Evolutionary conservation across 1,140 invertebrate species (phyloP), one percentile per base, ranked within the genome.

Genomic region (Atta texana): DNA sequence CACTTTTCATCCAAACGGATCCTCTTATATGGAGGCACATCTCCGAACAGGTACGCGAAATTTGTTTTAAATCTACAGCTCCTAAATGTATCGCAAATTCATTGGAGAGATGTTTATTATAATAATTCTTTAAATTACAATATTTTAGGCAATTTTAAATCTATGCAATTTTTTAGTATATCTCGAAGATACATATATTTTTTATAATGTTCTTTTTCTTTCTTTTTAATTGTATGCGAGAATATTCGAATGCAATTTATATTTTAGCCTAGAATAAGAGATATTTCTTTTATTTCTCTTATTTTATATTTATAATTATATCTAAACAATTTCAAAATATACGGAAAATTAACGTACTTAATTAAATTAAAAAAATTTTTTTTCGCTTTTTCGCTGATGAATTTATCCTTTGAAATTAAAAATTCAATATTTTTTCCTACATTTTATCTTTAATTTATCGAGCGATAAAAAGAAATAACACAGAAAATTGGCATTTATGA

Each of bases 1-100:
- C 98, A 49, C 96, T 99, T 18, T 99, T 98, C 94, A 98, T 99
- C 94, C 98, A 99, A 95, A 99, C 99, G 14, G 99, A 99, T 96
- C 99, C 99, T 86, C 97, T 99, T 84, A 98, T 99, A 92, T 99
- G 99, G 98, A 97, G 97, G 91, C 98, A 99, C 93, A 98, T 99
- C 92, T 95, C 95, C 39, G 96, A 96, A 88, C 96, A 96, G 95
- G 96, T 96, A 94, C 91, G 68, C 49, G 8, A 28, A 51, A 57
- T 18, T 63, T 53, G 59, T 90, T 88, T 49, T 72, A 24, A 59
- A 2, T 39, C 2, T 2, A 44, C 18, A 49, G 14, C 2, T 77
- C 3, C 18, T 55, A 55, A 55, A 55, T 55, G 12, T 44, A 44
- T 57, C 10, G 18, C 16, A 55, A 28, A 84, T 34, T 55, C 21